Base-by-base conservation (phyloP, 2,888 invertebrate species). In the Autographa gamma region DNA sequence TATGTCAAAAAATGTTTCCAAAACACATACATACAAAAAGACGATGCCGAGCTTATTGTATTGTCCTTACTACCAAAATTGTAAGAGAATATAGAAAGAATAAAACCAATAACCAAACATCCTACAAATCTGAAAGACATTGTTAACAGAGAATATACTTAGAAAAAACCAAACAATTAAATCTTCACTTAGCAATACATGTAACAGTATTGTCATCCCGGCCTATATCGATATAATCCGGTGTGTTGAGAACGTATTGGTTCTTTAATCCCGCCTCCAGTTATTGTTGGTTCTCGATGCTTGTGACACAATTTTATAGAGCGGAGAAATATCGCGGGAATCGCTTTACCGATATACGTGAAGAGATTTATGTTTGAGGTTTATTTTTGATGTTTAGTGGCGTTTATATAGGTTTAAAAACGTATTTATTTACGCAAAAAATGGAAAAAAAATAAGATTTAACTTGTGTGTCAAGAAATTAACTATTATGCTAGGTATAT, bases 161-260 rank as follows among this genome's bases (percentile, higher is more conserved):
- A 16, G 4, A 48, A 48, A 48, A 48, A 14, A 3, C 11, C 0
- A 41, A 41, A 41, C 16, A 16, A n/a, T 48, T 48, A 48, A n/a
- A n/a, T n/a, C 5, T 5, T n/a, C 11, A 48, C n/a, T 48, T 48
- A 7, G 48, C n/a, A 48, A n/a, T 48, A 48, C 48, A 48, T 16
- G n/a, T n/a, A 48, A 43, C 16, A 16, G 43, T 7, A n/a, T 48
- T n/a, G 43, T n/a, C 48, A n/a, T 48, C 48, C n/a, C 48, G 48
- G 16, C n/a, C 43, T 48, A 48, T 48, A 48, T 48, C 48, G 48
- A n/a, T 48, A 6, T 48, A 48, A 48, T 6, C n/a, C 48, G 48
- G n/a, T 48, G n/a, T 48, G 48, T 48, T 48, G 48, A n/a, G 48
- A n/a, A 48, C 48, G 48, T 48, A n/a, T 48, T n/a, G 48, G n/a